Percentiles rank a stretch among this genome's conserved stretches.
phyloP scores from a whole-genome alignment of 1,140 invertebrate genomes.

The Leptinotarsa undecemlineata region DNA sequence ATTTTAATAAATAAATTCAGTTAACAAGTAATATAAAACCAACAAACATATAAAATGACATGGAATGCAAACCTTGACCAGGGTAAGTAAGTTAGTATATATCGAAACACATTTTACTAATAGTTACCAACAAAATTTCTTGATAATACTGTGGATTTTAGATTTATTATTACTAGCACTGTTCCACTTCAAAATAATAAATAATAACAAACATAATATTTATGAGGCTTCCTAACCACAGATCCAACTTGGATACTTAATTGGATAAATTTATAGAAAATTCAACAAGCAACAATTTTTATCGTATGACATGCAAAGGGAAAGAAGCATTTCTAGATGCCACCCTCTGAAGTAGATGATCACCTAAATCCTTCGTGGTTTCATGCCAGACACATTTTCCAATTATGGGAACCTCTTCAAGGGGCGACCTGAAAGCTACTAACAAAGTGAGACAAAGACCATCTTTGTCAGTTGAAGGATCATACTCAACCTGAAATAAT shows the following conservation, averaged over 20 bases:
- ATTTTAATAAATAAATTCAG: neutral
- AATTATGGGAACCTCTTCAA: slow-evolving; percentile 82
- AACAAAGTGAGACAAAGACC: slow-evolving; percentile 83
- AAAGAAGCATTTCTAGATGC: slow-evolving; percentile 76
- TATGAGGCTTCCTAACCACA: neutral
- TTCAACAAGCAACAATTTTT: slow-evolving; percentile 42
- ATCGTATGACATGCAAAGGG: slow-evolving; percentile 80
- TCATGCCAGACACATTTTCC: slow-evolving; percentile 90
- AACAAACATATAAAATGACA: slow-evolving; percentile 1
- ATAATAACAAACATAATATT: no score
- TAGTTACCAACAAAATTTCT: neutral
- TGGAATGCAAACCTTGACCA: neutral
- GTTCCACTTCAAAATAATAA: no score
- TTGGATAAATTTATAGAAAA: neutral
- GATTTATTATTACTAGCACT: neutral
- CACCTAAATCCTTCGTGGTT: slow-evolving; percentile 70
- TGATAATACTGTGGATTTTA: neutral
- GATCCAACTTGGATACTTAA: neutral
- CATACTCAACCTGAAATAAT: slow-evolving; percentile 59
- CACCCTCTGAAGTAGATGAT: slow-evolving; percentile 68
- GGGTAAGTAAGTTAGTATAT: neutral
- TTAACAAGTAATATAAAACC: slow-evolving; percentile 6
- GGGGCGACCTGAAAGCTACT: slow-evolving; percentile 80
- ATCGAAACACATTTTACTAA: neutral
- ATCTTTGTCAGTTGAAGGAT: slow-evolving; percentile 62